Conservation (phyloP, 2,888 invertebrate genomes). For the Napeogenes inachia region DNA sequence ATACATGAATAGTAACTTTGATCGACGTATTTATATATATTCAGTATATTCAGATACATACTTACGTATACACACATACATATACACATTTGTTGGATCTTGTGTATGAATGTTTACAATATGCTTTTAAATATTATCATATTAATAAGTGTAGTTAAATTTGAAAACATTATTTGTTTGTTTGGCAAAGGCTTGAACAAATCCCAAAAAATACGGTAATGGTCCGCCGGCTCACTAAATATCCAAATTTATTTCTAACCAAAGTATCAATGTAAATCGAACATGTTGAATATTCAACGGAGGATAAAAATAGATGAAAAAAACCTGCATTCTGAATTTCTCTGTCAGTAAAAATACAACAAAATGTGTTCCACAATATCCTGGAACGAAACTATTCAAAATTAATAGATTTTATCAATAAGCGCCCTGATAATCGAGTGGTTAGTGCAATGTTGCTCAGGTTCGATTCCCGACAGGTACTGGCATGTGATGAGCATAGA, state of each 20-base stretch:
- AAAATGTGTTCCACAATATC: neutral
- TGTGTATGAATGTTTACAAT: too few relatives aligned
- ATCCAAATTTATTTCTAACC: conserved; percentile 18
- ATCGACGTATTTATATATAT: too few relatives aligned
- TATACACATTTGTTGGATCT: neutral
- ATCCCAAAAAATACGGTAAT: neutral
- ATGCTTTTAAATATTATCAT: too few relatives aligned
- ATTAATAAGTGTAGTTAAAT: too few relatives aligned
- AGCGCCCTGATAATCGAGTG: too few relatives aligned
- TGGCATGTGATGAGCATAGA: too few relatives aligned
- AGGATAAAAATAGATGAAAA: neutral
- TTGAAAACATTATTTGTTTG: neutral
- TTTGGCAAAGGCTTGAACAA: neutral
- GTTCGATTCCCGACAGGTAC: too few relatives aligned
- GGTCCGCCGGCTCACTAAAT: neutral
- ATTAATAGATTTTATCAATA: too few relatives aligned
- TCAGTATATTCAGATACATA: neutral
- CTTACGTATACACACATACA: neutral
- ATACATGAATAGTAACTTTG: too few relatives aligned
- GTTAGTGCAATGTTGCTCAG: too few relatives aligned
- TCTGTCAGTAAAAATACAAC: neutral
- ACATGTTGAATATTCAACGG: conserved; percentile 20
- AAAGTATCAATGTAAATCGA: conserved; percentile 20
- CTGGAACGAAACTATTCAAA: too few relatives aligned
- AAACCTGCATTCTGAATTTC: neutral